Base-by-base conservation (phyloP, 1,140 invertebrate genomes). In the Psilanteris sp. region DNA sequence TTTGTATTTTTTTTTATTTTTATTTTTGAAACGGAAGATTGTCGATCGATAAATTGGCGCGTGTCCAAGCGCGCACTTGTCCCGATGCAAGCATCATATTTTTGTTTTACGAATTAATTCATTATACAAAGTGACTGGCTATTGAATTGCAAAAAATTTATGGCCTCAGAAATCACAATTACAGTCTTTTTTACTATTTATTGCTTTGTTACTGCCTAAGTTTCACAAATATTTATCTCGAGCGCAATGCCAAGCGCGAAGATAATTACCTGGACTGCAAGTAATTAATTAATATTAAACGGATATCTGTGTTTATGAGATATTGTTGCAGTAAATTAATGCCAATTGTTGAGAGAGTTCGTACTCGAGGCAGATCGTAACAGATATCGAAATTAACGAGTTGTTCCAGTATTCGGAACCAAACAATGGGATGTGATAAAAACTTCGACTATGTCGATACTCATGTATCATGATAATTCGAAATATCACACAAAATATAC, bases 251-350 rank as follows among this genome's bases (percentile, higher is more conserved):
- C 39, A 24, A 24, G 18, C 8, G 31, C 22, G 22, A 46, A 55
- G 44, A 71, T 54, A 71, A 71, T 71, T 62, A 55, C 44, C 55
- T 37, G 11, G 36, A 46, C 39, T 62, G 37, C 48, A 55, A 62
- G 31, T 71, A 64, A 73, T 73, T 73, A 73, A 73, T 66, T 64
- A 73, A 73, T 62, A 59, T 66, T 44, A 57, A 73, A 39, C 50
- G 26, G 32, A 41, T 50, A 72, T 64, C 50, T 27, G 24, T 48
- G 57, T 57, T 64, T 57, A 72, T 72, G 57, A 64, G 57, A 72
- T 72, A 57, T 41, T 32, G 68, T 50, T 34, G 50, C 57, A 57
- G 36, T 59, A 48, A 72, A 72, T 72, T 72, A 64, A 57, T 59
- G 57, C 68, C 68, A 64, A 64, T 72, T 52, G 68, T 64, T 64